Evolutionary conservation across 2,888 invertebrate genomes (phyloP).

Genomic region (Chironomus riparius): DNA sequence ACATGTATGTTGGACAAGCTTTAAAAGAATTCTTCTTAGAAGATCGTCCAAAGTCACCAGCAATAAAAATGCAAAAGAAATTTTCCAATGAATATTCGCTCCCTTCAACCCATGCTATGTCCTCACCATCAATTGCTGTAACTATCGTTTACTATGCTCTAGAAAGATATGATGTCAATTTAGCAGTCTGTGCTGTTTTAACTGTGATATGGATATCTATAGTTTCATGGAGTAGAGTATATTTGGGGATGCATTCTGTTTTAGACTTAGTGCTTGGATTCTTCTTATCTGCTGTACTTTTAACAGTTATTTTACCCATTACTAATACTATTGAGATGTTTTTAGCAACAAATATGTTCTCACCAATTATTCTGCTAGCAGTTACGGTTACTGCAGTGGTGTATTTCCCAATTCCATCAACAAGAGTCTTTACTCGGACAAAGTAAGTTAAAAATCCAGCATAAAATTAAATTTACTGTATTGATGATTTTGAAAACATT

Average conservation of each 20-base stretch:
- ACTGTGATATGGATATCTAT: conserved; percentile 62
- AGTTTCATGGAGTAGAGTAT: conserved; percentile 76
- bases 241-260: conserved; percentile 89
- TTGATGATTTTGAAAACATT: conserved; percentile 32
- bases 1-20: conserved; percentile 72
- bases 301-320: conserved; percentile 63
- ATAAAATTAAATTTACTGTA: neutral
- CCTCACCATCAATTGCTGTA: conserved; percentile 79
- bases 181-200: conserved; percentile 48
- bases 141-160: conserved; percentile 71
- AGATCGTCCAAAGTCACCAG: conserved; percentile 81
- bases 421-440: conserved; percentile 83
- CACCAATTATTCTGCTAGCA: conserved; percentile 55
- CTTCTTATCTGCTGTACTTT: conserved; percentile 54
- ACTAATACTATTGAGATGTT: conserved; percentile 66
- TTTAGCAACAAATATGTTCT: conserved; percentile 55
- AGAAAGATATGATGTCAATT: conserved; percentile 62
- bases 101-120: conserved; percentile 93
- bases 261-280: conserved; percentile 80
- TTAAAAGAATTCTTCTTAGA: conserved; percentile 79
- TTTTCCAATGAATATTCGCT: conserved; percentile 90
- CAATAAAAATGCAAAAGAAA: conserved; percentile 71
- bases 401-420: conserved; percentile 59
- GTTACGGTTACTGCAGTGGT: conserved; percentile 60
- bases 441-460: conserved; percentile 46